Percentiles rank a stretch among this genome's conserved stretches.
phyloP scores from a whole-genome alignment of 2,113 vertebrate species.

The Syrrhaptes paradoxus region DNA sequence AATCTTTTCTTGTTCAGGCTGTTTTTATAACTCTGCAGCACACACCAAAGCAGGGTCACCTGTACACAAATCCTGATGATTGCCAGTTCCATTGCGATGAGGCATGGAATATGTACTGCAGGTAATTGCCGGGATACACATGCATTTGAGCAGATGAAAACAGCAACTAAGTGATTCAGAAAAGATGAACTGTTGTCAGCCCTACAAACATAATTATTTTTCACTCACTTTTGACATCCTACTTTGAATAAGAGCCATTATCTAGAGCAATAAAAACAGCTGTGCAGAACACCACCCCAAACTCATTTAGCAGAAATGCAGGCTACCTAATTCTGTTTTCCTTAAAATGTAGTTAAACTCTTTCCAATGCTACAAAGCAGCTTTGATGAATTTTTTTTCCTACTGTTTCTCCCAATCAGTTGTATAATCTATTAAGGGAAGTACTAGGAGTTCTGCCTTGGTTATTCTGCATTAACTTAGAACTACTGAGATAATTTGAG shows the following conservation, averaged over 20 bases:
- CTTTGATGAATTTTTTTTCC: not conserved
- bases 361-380: not conserved
- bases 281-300: not conserved
- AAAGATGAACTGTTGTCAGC: not conserved
- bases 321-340: not conserved
- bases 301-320: not conserved
- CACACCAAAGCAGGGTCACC: not conserved
- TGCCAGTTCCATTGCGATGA: not conserved
- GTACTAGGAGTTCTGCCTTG: not conserved
- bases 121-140: not conserved
- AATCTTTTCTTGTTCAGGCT: not conserved
- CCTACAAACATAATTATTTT: not conserved
- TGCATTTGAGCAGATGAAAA: not conserved
- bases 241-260: not conserved
- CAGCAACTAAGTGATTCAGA: not conserved
- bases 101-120: not conserved
- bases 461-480: not conserved
- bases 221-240: not conserved
- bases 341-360: not conserved
- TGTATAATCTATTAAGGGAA: not conserved
- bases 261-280: not conserved
- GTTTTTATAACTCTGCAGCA: not conserved
- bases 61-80: not conserved
- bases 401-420: not conserved
- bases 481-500: not conserved